Base-by-base conservation (phyloP, 2,113 vertebrate genomes). In the Macrotis lagotis region DNA sequence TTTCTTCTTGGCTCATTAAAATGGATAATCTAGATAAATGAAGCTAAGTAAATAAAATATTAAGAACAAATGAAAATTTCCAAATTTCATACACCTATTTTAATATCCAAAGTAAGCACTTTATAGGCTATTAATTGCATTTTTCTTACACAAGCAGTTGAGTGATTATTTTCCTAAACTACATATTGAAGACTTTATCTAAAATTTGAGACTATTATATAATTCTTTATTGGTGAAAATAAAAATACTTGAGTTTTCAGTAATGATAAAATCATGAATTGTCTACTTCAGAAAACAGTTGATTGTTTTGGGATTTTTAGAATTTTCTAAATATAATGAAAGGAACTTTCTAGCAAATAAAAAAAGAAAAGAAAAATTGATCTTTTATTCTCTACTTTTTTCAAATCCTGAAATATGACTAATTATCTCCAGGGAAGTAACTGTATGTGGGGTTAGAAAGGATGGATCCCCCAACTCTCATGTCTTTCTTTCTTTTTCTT, bases 1-100 rank as follows among this genome's bases (percentile, higher is more conserved):
- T 51, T 92, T 52, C 92, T 90, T 96, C 22, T 93, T 91, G 89
- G 1, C 10, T 95, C 94, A 96, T 95, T 49, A n/a, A 95, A 95
- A 91, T 52, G 12, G 90, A 3, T 93, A 93, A 2, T 92, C 59
- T 59, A 53, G 0, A 0, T 91, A 8, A 93, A 50, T 91, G n/a
- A 95, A 91, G 92, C 26, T 12, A 89, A 10, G 9, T n/a, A 92
- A 92, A 89, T 52, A 95, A 96, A 26, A 28, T 48, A 51, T 66
- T 94, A n/a, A 90, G 66, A 83, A 83, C 94, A 95, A 93, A 25
- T 91, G 89, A 51, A 52, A 95, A 48, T 91, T 92, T 50, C 49
- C 51, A 88, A 91, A 90, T 91, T 16, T 12, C 14, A 93, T 2
- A n/a, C n/a, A 44, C n/a, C 66, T 91, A 92, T 50, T 89, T 96